Base-by-base conservation (phyloP, 2,797 vertebrate species). In the Anguilla pacifica region DNA sequence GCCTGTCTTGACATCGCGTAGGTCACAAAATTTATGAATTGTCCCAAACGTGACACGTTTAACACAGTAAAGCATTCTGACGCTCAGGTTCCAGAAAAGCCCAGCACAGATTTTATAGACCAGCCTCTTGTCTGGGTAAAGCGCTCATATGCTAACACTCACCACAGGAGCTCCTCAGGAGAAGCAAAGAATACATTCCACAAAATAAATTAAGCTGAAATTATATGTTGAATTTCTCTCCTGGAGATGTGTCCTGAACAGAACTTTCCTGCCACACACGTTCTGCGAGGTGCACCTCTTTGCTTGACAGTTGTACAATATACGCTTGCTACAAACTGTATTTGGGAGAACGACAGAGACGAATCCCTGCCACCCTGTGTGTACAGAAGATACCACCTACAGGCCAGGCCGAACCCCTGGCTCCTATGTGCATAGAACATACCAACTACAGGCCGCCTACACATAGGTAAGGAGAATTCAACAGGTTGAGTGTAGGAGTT, bases 171-270 rank as follows among this genome's bases (percentile, higher is more conserved):
- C 79, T 43, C 74, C 74, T 1, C 13, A 43, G 74, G 35, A 79
- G 74, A 79, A 35, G 35, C 17, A 77, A 5, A 77, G 15, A 35
- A 77, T 77, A 39, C 74, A 79, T 79, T 79, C 74, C 35, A 79
- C 74, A 79, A 7, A 46, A 46, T 19, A 43, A 79, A 46, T 79
- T 22, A 22, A 43, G 74, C 15, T 79, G 15, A 79, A 79, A 79
- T 43, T 46, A 79, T 31, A 72, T 19, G 74, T 79, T 79, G 35
- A 70, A 19, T 46, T 22, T 19, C 3, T 46, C 17, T 82, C 6
- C 79, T 51, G 46, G 79, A 1, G 79, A 51, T 51, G 79, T 82
- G 79, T 51, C 79, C 79, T 82, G 79, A 82, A 51, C 7, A n/a
- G 79, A 51, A 51, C 79, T 82, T 25, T 49, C 61, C 84, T 46